Conservation (phyloP, 1,140 invertebrate species). For the Hirudo medicinalis region DNA sequence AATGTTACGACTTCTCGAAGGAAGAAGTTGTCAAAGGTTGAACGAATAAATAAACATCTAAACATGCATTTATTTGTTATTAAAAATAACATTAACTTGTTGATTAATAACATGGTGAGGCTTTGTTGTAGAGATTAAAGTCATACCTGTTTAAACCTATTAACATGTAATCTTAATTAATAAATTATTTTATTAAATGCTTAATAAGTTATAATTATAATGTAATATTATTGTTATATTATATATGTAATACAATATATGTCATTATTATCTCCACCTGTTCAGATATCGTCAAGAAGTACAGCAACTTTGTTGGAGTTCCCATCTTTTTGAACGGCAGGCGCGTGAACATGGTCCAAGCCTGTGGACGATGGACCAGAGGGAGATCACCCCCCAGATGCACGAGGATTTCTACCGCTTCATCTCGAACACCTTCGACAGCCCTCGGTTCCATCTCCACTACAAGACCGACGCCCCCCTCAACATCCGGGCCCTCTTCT, state of each 20-base stretch:
- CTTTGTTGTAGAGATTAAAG: too few species aligned
- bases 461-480: conserved; percentile 70
- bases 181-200: too few species aligned
- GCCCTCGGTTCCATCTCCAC: conserved; percentile 48
- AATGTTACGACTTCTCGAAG: conserved; percentile 71
- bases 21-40: conserved; percentile 64
- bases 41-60: neutral
- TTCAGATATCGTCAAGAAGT: conserved; percentile 76
- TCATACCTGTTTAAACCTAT: too few species aligned
- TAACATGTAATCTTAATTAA: too few species aligned
- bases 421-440: conserved; percentile 67
- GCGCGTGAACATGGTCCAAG: conserved; percentile 70
- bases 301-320: conserved; percentile 89
- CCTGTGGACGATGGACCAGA: conserved; percentile 85
- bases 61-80: neutral
- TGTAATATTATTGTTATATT: too few species aligned
- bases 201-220: too few species aligned
- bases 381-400: conserved; percentile 66
- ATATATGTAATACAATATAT: too few species aligned
- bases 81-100: too few species aligned
- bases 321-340: conserved; percentile 81
- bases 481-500: conserved; percentile 75
- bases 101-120: too few species aligned
- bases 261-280: conserved; percentile 23
- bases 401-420: conserved; percentile 78